A percentile compares a stretch with the other conserved stretches of the same genome.
phyloP scores from a whole-genome alignment of 2,113 vertebrate genomes.

The Zapus hudsonius region DNA sequence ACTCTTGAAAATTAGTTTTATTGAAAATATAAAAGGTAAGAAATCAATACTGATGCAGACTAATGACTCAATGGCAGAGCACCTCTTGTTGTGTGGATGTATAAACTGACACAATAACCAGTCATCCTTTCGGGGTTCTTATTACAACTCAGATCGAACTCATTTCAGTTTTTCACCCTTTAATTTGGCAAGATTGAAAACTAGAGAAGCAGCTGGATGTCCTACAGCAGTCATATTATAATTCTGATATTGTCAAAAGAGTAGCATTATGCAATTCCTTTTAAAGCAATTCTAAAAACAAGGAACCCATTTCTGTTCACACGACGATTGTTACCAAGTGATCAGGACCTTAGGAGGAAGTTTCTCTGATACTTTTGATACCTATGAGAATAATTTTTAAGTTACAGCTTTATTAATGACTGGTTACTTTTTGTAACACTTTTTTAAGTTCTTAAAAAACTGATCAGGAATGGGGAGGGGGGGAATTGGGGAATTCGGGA shows the following conservation, averaged over 20 bases:
- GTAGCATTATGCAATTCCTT: background rate
- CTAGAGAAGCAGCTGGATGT: background rate
- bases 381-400: slow-evolving; percentile 24
- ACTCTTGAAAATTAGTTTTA: slow-evolving; percentile 61
- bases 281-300: slow-evolving; percentile 43
- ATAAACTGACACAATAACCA: slow-evolving; percentile 15
- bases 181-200: background rate
- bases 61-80: background rate
- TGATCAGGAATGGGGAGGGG: too few species aligned
- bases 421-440: background rate
- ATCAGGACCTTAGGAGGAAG: background rate
- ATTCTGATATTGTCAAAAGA: slow-evolving; percentile 39
- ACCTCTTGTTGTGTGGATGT: background rate
- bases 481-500: too few species aligned
- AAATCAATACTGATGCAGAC: slow-evolving; percentile 66
- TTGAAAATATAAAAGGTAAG: slow-evolving; percentile 52
- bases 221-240: background rate
- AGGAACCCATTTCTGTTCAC: slow-evolving; percentile 18
- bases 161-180: slow-evolving; percentile 24
- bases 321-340: slow-evolving; percentile 11
- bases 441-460: slow-evolving; percentile 18
- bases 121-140: background rate
- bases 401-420: slow-evolving; percentile 1
- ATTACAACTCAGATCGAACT: background rate
- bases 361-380: background rate